Percentiles rank a stretch among this genome's conserved stretches.
phyloP scores from a whole-genome alignment of 2,113 vertebrate species.

The Indicator indicator region DNA sequence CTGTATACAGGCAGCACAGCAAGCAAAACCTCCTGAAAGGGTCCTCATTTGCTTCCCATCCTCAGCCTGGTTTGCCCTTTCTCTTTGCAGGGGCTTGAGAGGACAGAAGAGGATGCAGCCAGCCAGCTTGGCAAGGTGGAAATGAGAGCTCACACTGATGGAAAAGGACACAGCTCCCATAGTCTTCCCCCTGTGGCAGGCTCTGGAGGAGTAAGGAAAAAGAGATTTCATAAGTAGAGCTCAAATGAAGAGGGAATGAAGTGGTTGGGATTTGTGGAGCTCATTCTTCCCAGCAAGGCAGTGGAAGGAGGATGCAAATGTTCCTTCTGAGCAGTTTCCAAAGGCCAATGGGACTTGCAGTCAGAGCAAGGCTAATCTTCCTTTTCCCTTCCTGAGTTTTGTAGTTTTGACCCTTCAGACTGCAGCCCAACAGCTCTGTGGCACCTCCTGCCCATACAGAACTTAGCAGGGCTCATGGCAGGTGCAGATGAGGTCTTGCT shows the following conservation, averaged over 20 bases:
- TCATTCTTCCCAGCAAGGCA: constrained; percentile 11
- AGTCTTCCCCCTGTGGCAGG: neutral
- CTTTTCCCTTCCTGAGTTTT: neutral
- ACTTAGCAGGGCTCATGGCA: neutral
- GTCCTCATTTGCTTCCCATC: neutral
- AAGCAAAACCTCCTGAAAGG: neutral
- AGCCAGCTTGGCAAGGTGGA: constrained; percentile 40
- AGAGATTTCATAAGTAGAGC: neutral
- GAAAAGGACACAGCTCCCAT: neutral
- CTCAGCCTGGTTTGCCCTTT: neutral
- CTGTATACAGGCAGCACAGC: neutral
- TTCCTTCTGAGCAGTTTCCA: neutral
- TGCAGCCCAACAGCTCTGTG: neutral
- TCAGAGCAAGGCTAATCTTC: neutral
- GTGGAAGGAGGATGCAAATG: neutral
- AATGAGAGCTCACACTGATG: constrained; percentile 67
- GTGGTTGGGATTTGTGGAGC: neutral
- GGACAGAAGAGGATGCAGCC: neutral
- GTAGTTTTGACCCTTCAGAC: neutral
- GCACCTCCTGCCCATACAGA: neutral
- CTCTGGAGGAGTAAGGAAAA: constrained; percentile 12
- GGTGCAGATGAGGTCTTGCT: rapidly evolving
- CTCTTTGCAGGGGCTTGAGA: neutral
- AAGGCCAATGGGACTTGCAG: neutral
- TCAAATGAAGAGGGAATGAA: neutral